phyloP scores from a whole-genome alignment of 2,113 vertebrate genomes.

The Balaenoptera acutorostrata region DNA sequence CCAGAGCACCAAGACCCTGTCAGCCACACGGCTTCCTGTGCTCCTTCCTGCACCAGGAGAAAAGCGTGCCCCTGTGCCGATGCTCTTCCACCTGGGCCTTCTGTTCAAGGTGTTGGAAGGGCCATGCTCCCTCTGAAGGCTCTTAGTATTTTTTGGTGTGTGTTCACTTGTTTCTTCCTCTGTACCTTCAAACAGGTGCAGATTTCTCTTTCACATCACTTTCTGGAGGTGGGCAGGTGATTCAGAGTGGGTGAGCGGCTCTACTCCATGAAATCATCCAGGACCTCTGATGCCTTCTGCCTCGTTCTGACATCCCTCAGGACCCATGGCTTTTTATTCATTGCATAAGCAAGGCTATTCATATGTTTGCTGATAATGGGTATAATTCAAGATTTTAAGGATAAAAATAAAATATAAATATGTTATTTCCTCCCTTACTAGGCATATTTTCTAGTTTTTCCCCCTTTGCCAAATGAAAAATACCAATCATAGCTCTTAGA shows the following conservation, averaged over 20 bases:
- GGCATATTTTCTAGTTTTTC: slow-evolving; percentile 25
- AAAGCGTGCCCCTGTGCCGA: no score
- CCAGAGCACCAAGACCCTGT: no score
- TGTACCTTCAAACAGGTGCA: no score
- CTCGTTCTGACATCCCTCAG: not conserved
- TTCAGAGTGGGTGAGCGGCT: fast-evolving
- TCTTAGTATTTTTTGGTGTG: no score
- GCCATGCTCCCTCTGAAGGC: no score
- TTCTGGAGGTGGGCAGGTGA: no score
- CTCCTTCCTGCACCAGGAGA: no score
- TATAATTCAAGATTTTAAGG: slow-evolving; percentile 36
- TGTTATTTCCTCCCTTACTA: not conserved
- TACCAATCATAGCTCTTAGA: slow-evolving; percentile 33
- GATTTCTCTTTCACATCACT: not conserved
- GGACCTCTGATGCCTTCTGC: not conserved
- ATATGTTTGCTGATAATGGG: not conserved
- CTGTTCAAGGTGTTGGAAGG: no score
- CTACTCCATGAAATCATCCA: not conserved
- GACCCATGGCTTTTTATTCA: not conserved
- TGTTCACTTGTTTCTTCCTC: no score
- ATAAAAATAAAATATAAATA: slow-evolving; percentile 22
- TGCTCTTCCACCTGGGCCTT: no score
- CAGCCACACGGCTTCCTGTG: no score
- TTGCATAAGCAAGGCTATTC: not conserved
- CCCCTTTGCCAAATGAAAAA: slow-evolving; percentile 22